Conservation (phyloP, 2,888 invertebrate species). For the Slavum lentiscoides region DNA sequence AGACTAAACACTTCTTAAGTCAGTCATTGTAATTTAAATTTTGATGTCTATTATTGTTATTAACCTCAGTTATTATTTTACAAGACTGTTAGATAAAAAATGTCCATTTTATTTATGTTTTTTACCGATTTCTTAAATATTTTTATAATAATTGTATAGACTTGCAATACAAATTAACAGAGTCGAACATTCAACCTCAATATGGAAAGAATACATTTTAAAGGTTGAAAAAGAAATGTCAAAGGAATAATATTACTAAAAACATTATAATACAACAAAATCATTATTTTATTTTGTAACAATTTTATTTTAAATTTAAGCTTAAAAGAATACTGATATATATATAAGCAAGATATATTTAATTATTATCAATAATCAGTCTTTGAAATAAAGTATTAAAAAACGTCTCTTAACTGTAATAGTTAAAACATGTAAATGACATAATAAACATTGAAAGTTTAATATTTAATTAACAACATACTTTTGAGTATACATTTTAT, state of each 20-base stretch:
- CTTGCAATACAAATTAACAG: not conserved
- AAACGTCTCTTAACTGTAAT: not conserved
- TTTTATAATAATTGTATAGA: not conserved
- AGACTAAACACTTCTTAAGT: not conserved
- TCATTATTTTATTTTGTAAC: not conserved
- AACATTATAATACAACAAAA: not conserved
- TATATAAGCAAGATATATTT: not conserved
- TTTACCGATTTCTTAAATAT: not conserved
- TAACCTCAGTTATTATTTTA: not conserved
- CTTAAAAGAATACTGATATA: not conserved
- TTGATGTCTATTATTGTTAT: not conserved
- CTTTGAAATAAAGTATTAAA: constrained; percentile 3
- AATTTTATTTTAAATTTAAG: constrained; percentile 8
- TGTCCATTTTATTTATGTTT: not conserved
- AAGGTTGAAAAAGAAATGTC: not conserved
- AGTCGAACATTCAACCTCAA: not conserved
- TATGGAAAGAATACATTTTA: constrained; percentile 10
- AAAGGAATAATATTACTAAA: not conserved
- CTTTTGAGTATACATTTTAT: not conserved
- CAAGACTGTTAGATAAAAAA: not conserved
- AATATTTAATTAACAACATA: not conserved
- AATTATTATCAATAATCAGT: constrained; percentile 13
- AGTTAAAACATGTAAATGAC: not conserved
- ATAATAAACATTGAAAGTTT: not conserved
- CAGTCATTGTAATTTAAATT: not conserved